Base-by-base conservation (phyloP, 2,888 invertebrate genomes). In the Ochlodes sylvanus region DNA sequence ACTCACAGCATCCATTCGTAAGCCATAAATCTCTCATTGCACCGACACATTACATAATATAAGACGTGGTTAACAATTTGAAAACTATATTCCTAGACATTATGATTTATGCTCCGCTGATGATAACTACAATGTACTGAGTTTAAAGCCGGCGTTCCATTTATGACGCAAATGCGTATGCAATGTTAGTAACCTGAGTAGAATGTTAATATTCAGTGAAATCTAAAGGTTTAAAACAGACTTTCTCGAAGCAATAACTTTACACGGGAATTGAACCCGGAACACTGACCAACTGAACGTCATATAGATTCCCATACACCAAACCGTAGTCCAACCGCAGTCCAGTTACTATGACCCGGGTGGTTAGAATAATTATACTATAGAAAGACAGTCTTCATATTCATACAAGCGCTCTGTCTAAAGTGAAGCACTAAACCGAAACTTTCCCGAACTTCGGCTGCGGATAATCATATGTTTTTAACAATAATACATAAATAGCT, bases 1-100 rank as follows among this genome's bases (percentile, higher is more conserved):
- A 60, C 27, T 60, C 60, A 47, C 27, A 47, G 32, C 47, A 60
- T 60, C 47, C 60, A 44, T 32, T 47, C 60, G 15, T 54, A 47
- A 50, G 21, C 61, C 47, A 61, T 61, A 61, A 61, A 61, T 61
- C 61, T 61, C 44, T 21, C 60, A 60, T 44, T 44, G 60, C 21
- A 60, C 34, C 56, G 56, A 56, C 21, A 27, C 54, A 15, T 34
- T 34, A 61, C 44, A 47, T 61, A 47, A 61, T 34, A 32, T 47
- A 61, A 60, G 44, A 60, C 60, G 44, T 17, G n/a, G 44, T 47
- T 61, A 61, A 61, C 61, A 32, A 61, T 61, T 61, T 34, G 47
- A 61, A 47, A 61, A 61, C 61, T 61, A 44, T 60, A 61, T 61
- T 61, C 47, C 34, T 27, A 44, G 61, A 61, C 61, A 21, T 15